Conservation (phyloP, 2,888 invertebrate species). For the Oligia latruncula region DNA sequence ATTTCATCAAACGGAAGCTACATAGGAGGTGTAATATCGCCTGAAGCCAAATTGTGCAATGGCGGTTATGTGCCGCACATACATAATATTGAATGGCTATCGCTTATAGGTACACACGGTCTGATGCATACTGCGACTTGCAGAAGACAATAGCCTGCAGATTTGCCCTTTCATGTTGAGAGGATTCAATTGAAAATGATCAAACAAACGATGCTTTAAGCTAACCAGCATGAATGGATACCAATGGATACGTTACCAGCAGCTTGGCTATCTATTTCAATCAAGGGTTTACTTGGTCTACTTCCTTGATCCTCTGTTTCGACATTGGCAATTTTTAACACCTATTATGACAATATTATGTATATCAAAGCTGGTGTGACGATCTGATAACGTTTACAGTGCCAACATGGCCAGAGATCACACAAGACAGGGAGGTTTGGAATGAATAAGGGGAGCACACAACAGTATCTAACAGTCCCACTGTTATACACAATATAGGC, state of each 20-base stretch:
- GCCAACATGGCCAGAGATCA: too few species aligned
- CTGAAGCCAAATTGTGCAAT: slow-evolving; percentile 33
- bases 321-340: not conserved
- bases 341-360: too few species aligned
- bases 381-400: too few species aligned
- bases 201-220: not conserved
- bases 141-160: slow-evolving; percentile 11
- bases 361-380: too few species aligned
- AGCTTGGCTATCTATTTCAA: too few species aligned
- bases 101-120: not conserved
- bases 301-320: too few species aligned
- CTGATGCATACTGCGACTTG: slow-evolving; percentile 14
- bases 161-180: not conserved
- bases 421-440: too few species aligned
- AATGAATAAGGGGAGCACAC: too few species aligned
- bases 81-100: slow-evolving; percentile 2
- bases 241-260: not conserved
- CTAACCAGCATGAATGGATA: not conserved
- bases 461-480: too few species aligned
- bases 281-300: not conserved
- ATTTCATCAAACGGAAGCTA: slow-evolving; percentile 30
- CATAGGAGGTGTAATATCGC: slow-evolving; percentile 33
- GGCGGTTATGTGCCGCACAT: slow-evolving; percentile 9
- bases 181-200: slow-evolving; percentile 19
- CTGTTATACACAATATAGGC: too few species aligned